Evolutionary conservation across 2,797 vertebrate species (phyloP).

Genomic region (Hozukius guyotensis): DNA sequence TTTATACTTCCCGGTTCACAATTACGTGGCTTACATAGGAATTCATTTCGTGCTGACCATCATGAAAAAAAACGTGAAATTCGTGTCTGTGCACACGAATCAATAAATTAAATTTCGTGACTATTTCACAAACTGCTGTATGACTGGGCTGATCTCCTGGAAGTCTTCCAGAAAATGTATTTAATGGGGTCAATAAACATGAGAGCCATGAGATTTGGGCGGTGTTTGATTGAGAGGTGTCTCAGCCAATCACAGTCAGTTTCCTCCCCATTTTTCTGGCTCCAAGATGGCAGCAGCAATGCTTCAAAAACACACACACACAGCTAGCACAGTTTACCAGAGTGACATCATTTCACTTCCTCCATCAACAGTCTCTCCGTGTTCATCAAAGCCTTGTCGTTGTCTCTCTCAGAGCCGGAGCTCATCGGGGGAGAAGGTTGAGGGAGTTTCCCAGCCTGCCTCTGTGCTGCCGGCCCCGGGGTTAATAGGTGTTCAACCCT

Average conservation of each 20-base stretch:
- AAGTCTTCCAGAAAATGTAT: neutral
- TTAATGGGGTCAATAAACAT: neutral
- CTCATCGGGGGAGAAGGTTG: conserved; percentile 66
- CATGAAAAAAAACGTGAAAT: too few species aligned
- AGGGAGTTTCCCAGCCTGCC: conserved; percentile 91
- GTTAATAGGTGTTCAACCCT: conserved; percentile 97
- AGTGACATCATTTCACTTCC: conserved; percentile 27
- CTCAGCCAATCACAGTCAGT: neutral
- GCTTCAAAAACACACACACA: neutral
- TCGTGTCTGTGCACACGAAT: too few species aligned
- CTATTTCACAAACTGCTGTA: too few species aligned
- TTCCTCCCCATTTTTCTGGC: neutral
- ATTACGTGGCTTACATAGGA: too few species aligned
- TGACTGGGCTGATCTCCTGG: too few species aligned
- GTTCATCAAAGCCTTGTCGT: conserved; percentile 22
- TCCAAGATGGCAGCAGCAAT: neutral
- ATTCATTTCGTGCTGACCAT: too few species aligned
- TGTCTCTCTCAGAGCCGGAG: neutral
- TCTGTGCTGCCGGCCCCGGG: conserved; percentile 86
- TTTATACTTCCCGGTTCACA: too few species aligned
- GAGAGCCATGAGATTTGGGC: neutral
- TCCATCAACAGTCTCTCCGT: conserved; percentile 1
- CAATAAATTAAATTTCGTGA: too few species aligned
- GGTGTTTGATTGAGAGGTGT: neutral
- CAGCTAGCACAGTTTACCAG: neutral